phyloP scores from a whole-genome alignment of 1,140 invertebrate genomes.

The Drosophila simulans region DNA sequence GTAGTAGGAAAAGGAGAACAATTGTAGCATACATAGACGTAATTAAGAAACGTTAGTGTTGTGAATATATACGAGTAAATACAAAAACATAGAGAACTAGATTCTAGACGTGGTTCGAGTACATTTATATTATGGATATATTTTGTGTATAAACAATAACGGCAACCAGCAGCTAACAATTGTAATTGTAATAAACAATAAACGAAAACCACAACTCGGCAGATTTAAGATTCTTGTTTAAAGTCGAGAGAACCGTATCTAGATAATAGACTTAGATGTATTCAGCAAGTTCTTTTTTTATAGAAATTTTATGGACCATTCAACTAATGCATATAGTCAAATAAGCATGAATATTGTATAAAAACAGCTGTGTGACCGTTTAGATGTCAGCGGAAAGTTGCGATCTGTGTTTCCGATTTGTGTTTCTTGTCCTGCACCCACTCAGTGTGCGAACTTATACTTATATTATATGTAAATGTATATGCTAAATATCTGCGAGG shows the following conservation, averaged over 20 bases:
- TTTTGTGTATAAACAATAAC: constrained; percentile 58
- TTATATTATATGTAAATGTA: constrained; percentile 3
- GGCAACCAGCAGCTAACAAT: constrained; percentile 46
- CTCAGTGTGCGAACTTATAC: constrained; percentile 7
- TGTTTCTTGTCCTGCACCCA: constrained; percentile 18
- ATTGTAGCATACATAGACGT: constrained; percentile 42
- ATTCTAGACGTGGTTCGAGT: constrained; percentile 31
- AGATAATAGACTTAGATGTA: constrained; percentile 34
- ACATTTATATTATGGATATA: constrained; percentile 34
- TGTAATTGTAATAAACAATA: constrained; percentile 42
- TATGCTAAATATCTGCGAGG: constrained; percentile 27
- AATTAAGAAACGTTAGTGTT: constrained; percentile 79
- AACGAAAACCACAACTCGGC: constrained; percentile 19
- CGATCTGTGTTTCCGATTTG: constrained; percentile 37
- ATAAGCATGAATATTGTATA: constrained; percentile 49
- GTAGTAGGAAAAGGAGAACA: constrained; percentile 18
- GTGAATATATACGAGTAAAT: constrained; percentile 72
- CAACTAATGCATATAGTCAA: constrained; percentile 52
- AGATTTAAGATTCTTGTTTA: constrained; percentile 21
- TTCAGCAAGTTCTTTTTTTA: constrained; percentile 48
- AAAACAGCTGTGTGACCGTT: constrained; percentile 18
- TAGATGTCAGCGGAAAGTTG: constrained; percentile 20
- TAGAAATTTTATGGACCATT: constrained; percentile 80
- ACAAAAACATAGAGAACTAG: constrained; percentile 17
- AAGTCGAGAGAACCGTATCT: constrained; percentile 15